Conservation (phyloP, 64 coral and sea anemone genomes). For the Montipora efflorescens region DNA sequence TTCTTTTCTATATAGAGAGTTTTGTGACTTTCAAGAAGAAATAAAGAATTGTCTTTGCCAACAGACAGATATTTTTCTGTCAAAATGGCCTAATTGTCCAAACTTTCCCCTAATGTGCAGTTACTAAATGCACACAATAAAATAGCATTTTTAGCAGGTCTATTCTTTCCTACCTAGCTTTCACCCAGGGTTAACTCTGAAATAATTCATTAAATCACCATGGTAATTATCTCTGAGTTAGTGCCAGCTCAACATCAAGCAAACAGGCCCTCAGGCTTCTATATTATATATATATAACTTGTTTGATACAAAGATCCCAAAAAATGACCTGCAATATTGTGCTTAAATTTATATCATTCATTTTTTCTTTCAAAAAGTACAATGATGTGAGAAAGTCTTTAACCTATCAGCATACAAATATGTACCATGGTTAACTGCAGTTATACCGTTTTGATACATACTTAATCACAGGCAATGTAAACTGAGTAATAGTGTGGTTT, state of each 20-base stretch:
- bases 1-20: constrained; percentile 52
- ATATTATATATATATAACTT: too few relatives aligned
- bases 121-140: constrained; percentile 58
- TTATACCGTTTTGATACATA: constrained; percentile 48
- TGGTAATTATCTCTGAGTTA: too few relatives aligned
- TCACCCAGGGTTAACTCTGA: neutral
- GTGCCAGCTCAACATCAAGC: too few relatives aligned
- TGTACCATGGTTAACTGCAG: constrained; percentile 58
- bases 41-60: constrained; percentile 42
- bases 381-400: constrained; percentile 49
- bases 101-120: constrained; percentile 54
- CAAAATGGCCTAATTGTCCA: constrained; percentile 56
- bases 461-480: constrained; percentile 5
- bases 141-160: constrained; percentile 51
- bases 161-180: constrained; percentile 19
- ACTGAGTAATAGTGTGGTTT: constrained; percentile 13
- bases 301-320: neutral
- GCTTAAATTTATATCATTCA: constrained; percentile 40
- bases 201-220: too few relatives aligned
- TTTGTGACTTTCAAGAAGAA: constrained; percentile 48
- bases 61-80: constrained; percentile 54
- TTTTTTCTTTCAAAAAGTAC: constrained; percentile 38
- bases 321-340: constrained; percentile 34
- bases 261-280: too few relatives aligned
- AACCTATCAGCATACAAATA: constrained; percentile 59